Base-by-base conservation (phyloP, 2,797 vertebrate genomes). In the Setipinna tenuifilis region DNA sequence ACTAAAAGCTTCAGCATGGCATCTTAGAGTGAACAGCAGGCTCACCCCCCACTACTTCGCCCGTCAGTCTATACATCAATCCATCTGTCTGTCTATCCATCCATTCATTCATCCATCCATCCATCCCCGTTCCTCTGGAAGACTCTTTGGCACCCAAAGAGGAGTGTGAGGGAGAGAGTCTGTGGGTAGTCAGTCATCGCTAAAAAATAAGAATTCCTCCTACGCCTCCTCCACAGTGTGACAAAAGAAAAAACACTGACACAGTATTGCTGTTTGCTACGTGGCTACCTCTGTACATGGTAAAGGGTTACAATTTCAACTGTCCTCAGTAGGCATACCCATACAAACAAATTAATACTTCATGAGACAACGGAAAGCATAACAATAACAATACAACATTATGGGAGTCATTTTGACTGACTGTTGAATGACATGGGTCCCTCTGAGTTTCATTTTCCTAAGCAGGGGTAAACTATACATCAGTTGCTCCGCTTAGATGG, bases 81-180 rank as follows among this genome's bases (percentile, higher is more conserved):
- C 19, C 11, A 6, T 54, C 14, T 28, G 25, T 25, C 62, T n/a
- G 3, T 0, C 0, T 9, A 31, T 65, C 58, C 35, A 46, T 81
- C 19, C 11, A 6, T 54, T 9, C 65, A 11, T 35, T 7, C 31
- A 1, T 7, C 35, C 3, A 2, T 31, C 65, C 25, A 12, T 4
- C 31, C 71, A 41, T 17, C 31, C 65, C 57, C 41, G 19, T 14
- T 82, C 7, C 19, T 28, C 35, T 84, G 81, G 86, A 87, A 87
- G 80, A 87, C 83, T 87, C 21, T 82, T 84, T 87, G 62, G 31
- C 54, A 83, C 68, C 68, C 59, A 84, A 21, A 81, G 21, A 65
- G n/a, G 50, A n/a, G 71, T 35, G 48, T 68, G 16, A 41, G 57
- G 71, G 48, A 31, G 2, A 62, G 84, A 83, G 25, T 25, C 78